A percentile compares a stretch with the other conserved stretches of the same genome.
Conservation (phyloP, 2,888 invertebrate species). For the Ferdinandea cuprea region DNA sequence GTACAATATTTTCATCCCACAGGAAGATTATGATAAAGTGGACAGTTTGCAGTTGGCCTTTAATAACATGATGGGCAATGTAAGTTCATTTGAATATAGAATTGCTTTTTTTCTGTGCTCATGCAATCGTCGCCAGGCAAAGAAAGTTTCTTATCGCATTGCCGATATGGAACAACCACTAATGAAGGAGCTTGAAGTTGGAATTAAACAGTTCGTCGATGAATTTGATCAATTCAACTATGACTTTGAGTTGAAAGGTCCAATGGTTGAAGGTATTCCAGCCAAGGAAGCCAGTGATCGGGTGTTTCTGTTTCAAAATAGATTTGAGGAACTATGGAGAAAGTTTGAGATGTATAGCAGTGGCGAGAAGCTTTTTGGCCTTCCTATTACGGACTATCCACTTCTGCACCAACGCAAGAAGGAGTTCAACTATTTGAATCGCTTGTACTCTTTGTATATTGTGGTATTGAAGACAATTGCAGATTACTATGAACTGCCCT, state of each 20-base stretch:
- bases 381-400: conserved; percentile 93
- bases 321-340: conserved; percentile 92
- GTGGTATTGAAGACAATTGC: conserved; percentile 93
- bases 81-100: conserved; percentile 82
- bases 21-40: conserved; percentile 91
- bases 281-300: conserved; percentile 94
- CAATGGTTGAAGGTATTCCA: conserved; percentile 92
- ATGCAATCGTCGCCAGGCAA: conserved; percentile 76
- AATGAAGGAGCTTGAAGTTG: conserved; percentile 88
- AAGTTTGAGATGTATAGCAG: conserved; percentile 92
- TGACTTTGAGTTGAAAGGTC: conserved; percentile 91
- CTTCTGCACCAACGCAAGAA: conserved; percentile 90
- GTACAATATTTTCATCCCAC: conserved; percentile 87
- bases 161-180: conserved; percentile 89
- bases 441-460: conserved; percentile 90
- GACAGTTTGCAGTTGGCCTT: conserved; percentile 91
- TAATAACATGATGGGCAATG: conserved; percentile 89
- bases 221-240: conserved; percentile 88
- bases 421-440: conserved; percentile 92
- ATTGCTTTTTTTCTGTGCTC: background rate
- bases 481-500: conserved; percentile 92
- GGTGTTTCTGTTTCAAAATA: conserved; percentile 89
- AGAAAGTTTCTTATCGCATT: conserved; percentile 80
- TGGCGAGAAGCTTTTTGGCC: conserved; percentile 93
- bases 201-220: conserved; percentile 86